Base-by-base conservation (phyloP, 2,113 vertebrate species). In the Girardinichthys multiradiatus region DNA sequence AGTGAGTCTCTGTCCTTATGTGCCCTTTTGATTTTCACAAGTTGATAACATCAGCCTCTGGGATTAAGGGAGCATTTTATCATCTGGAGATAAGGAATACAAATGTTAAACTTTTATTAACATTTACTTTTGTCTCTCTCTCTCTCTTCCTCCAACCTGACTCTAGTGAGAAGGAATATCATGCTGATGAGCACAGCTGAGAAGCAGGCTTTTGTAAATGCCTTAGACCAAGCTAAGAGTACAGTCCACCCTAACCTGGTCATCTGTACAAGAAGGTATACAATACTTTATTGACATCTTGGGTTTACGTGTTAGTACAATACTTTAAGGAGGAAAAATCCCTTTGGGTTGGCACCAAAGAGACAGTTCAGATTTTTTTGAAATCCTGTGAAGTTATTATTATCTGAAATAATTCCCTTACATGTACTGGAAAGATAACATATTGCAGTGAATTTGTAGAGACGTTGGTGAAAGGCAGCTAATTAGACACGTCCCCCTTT, bases 201-300 rank as follows among this genome's bases (percentile, higher is more conserved):
- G 77, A 96, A 90, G 82, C 92, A 70, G 13, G 92, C 84, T 0
- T 97, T 98, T 77, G 87, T 98, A 76, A 94, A 71, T 24, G 94
- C 95, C 26, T 86, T 99, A 74, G 94, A 98, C 69, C 93, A 91
- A 86, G 97, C 97, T 31, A 99, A 99, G 86, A 90, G 79, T n/a
- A 97, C 95, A 0, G 62, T 87, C 13, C 97, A 99, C 58, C 97
- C 98, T 26, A 94, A 96, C 70, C 93, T 96, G 60, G 96, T 99
- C 79, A 97, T 99, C 72, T 95, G 96, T 45, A 98, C 94, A 27
- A 91, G 95, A 74, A 93, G 96, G 87, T 95, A 94, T 91, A 95
- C 91, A 57, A 13, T 24, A 42, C 1, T 35, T 92, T 94, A 74
- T 95, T 11, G 15, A 39, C 4, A 28, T 26, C 27, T 64, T 31